Conservation (phyloP, 2,797 vertebrate genomes). For the Buceros bicornis region DNA sequence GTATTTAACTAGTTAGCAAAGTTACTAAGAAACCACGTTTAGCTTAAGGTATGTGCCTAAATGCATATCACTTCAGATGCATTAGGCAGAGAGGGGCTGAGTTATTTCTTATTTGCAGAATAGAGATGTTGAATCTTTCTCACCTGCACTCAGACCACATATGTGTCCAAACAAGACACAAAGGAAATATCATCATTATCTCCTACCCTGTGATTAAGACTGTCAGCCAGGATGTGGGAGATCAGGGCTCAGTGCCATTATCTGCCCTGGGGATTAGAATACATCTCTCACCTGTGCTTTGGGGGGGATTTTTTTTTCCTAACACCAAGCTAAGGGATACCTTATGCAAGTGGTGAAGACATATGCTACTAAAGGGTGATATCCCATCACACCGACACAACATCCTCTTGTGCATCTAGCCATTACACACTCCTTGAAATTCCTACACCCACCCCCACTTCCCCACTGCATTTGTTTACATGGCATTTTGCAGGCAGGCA, state of each 20-base stretch:
- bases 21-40: not conserved
- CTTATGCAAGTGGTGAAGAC: not conserved
- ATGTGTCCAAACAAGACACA: not conserved
- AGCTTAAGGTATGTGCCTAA: not conserved
- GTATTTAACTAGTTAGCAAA: not conserved
- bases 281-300: not conserved
- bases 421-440: constrained; percentile 4
- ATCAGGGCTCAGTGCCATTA: not conserved
- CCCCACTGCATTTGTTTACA: constrained; percentile 31
- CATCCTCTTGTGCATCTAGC: not conserved
- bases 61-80: not conserved
- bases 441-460: not conserved
- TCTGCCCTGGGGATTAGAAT: not conserved
- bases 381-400: constrained; percentile 12
- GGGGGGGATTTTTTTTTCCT: not conserved
- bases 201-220: not conserved
- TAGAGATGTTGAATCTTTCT: not conserved
- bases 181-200: not conserved
- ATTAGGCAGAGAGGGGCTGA: not conserved
- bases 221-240: not conserved
- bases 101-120: not conserved
- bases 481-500: constrained; percentile 40
- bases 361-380: not conserved
- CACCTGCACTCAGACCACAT: not conserved
- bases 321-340: not conserved